phyloP scores from a whole-genome alignment of 1,140 invertebrate species.

The Dolichoris vasculosae region DNA sequence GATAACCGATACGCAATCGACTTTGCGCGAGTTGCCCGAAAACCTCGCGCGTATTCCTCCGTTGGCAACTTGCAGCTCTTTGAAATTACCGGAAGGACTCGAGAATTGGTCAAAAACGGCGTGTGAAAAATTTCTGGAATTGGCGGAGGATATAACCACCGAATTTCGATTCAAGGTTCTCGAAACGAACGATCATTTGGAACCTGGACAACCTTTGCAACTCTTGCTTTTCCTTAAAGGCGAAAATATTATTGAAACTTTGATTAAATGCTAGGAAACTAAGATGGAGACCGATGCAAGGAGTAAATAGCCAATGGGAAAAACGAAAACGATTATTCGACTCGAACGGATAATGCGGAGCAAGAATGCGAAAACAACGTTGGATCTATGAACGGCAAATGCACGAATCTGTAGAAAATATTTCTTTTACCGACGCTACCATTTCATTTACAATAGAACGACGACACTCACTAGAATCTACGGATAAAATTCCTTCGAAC shows the following conservation, averaged over 20 bases:
- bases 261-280: constrained; percentile 44
- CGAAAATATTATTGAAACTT: constrained; percentile 59
- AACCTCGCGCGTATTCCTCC: constrained; percentile 77
- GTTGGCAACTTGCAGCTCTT: constrained; percentile 78
- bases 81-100: constrained; percentile 78
- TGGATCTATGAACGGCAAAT: not conserved
- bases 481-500: too few relatives aligned
- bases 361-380: not conserved
- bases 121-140: constrained; percentile 78
- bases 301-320: not conserved
- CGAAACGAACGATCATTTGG: not conserved
- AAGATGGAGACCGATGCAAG: not conserved
- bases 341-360: too few relatives aligned
- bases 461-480: not conserved
- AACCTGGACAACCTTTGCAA: constrained; percentile 47
- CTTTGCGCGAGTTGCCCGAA: constrained; percentile 78
- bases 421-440: constrained; percentile 12
- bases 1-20: constrained; percentile 68
- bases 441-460: not conserved
- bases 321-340: not conserved
- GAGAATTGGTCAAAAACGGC: constrained; percentile 79
- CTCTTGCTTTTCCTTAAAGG: constrained; percentile 58
- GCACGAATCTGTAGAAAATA: constrained; percentile 3
- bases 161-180: constrained; percentile 79
- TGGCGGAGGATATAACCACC: constrained; percentile 79